Evolutionary conservation across 1,140 invertebrate species (phyloP).

Genomic region (Drosophila sp.): DNA sequence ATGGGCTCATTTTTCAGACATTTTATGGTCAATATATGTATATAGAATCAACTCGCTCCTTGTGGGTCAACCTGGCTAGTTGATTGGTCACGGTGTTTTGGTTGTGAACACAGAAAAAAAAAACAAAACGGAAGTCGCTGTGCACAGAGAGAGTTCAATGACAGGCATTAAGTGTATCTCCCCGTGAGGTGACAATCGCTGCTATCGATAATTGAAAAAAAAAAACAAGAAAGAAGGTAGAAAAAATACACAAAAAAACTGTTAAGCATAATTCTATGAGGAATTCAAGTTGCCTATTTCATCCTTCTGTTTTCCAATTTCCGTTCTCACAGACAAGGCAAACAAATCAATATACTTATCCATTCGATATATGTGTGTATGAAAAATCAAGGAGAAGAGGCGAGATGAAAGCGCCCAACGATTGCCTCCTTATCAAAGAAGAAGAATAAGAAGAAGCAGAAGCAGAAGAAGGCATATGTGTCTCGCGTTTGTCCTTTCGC

Average conservation of each 20-base stretch:
- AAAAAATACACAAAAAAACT: background rate
- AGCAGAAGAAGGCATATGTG: slow-evolving; percentile 33
- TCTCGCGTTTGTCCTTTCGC: slow-evolving; percentile 26
- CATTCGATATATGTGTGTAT: background rate
- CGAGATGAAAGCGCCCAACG: slow-evolving; percentile 28
- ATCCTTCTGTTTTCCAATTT: slow-evolving; percentile 56
- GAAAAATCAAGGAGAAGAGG: background rate
- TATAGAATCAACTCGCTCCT: slow-evolving; percentile 30
- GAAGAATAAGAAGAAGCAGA: too few relatives aligned
- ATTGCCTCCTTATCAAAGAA: slow-evolving; percentile 49
- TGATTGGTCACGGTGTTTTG: slow-evolving; percentile 54
- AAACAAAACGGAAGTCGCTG: slow-evolving; percentile 53
- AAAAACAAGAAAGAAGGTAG: slow-evolving; percentile 7
- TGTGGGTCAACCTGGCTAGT: slow-evolving; percentile 42
- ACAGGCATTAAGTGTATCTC: slow-evolving; percentile 38
- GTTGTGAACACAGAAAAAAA: background rate
- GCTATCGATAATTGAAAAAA: slow-evolving; percentile 15
- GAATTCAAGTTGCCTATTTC: slow-evolving; percentile 3
- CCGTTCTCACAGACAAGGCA: slow-evolving; percentile 68
- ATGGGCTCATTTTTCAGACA: slow-evolving; percentile 62
- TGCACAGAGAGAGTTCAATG: slow-evolving; percentile 21
- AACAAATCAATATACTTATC: slow-evolving; percentile 69
- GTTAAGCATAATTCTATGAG: slow-evolving; percentile 20
- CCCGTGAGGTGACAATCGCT: slow-evolving; percentile 34
- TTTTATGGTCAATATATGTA: slow-evolving; percentile 37